phyloP scores from a whole-genome alignment of 2,888 invertebrate genomes.

The Heteropelma amictum region DNA sequence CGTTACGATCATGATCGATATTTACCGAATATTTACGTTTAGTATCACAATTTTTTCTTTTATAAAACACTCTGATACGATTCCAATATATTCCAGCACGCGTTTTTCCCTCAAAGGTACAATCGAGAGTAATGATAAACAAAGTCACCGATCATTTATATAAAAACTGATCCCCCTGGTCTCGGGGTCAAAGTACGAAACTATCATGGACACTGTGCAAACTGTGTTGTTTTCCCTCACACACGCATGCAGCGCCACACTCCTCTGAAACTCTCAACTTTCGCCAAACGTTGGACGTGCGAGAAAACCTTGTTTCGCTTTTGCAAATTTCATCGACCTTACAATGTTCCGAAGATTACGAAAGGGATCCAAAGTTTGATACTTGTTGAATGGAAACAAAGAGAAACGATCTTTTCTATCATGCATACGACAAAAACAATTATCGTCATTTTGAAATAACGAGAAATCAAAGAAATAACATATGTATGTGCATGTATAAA shows the following conservation, averaged over 20 bases:
- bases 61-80: not conserved
- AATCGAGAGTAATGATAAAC: slow-evolving; percentile 5
- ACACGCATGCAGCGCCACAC: not conserved
- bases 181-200: slow-evolving; percentile 48
- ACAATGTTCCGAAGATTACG: no score
- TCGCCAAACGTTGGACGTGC: no score
- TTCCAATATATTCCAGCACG: not conserved
- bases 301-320: no score
- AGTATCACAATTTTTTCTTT: not conserved
- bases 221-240: not conserved
- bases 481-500: not conserved
- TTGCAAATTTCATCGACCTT: no score
- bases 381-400: no score
- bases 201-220: not conserved
- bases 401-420: no score
- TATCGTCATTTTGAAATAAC: not conserved
- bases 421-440: no score
- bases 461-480: no score
- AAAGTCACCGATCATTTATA: not conserved
- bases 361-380: no score
- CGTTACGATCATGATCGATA: slow-evolving; percentile 40
- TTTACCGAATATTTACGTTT: not conserved
- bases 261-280: no score
- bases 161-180: not conserved
- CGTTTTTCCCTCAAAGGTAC: not conserved